Evolutionary conservation across 2,888 invertebrate genomes (phyloP).

Genomic region (Zhengitettix transpicula): DNA sequence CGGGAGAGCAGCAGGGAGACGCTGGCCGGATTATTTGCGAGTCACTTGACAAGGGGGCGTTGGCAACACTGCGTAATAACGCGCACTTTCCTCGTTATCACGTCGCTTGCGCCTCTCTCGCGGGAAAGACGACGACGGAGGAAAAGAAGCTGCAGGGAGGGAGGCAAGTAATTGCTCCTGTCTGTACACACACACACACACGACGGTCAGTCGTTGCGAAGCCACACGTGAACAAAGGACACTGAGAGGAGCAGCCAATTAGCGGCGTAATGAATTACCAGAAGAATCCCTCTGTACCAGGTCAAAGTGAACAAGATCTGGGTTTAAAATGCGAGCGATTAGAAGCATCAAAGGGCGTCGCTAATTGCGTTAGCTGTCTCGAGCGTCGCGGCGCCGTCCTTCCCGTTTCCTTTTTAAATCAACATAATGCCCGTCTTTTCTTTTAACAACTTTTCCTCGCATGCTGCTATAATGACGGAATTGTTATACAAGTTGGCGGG

Average conservation of each 20-base stretch:
- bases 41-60: no score
- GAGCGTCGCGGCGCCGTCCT: not conserved
- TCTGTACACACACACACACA: no score
- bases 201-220: no score
- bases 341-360: not conserved
- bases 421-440: not conserved
- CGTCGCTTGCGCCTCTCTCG: no score
- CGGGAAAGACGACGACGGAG: no score
- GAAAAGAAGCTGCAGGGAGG: no score
- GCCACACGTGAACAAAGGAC: no score
- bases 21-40: no score
- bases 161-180: no score
- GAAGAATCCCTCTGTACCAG: not conserved
- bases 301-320: not conserved
- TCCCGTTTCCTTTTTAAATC: not conserved
- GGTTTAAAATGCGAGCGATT: not conserved
- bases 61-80: no score
- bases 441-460: conserved; percentile 4
- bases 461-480: conserved; percentile 23
- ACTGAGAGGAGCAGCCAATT: not conserved
- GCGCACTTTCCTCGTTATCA: no score
- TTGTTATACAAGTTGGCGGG: conserved; percentile 24
- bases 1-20: no score
- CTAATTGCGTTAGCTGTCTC: not conserved
- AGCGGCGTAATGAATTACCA: not conserved